phyloP scores from a whole-genome alignment of 2,888 invertebrate species.

The Unio delphinus region DNA sequence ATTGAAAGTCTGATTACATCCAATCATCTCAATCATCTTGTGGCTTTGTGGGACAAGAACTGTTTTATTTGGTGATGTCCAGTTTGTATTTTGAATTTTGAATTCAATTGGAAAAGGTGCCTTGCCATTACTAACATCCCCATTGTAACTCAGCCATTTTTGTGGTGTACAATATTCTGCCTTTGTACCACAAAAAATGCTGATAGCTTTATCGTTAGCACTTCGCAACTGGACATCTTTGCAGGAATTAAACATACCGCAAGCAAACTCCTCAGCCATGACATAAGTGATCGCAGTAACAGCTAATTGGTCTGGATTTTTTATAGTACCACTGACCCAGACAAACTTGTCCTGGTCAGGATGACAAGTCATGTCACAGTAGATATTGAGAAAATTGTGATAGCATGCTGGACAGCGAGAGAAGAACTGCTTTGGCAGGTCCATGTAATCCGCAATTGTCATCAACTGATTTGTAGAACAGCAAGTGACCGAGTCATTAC shows the following conservation, averaged over 20 bases:
- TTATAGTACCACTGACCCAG: conserved; percentile 74
- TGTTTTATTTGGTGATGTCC: conserved; percentile 8
- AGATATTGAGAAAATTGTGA: conserved; percentile 84
- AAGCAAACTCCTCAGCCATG: conserved; percentile 80
- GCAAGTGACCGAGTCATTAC: conserved; percentile 51
- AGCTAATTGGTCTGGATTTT: conserved; percentile 3
- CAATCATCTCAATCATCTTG: conserved; percentile 24
- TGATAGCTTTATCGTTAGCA: conserved; percentile 81
- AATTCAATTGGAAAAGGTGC: conserved; percentile 70
- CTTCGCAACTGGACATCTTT: conserved; percentile 86
- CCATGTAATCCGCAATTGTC: conserved; percentile 71
- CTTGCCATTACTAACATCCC: conserved; percentile 61
- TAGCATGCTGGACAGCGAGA: conserved; percentile 90
- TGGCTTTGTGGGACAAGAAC: conserved; percentile 53
- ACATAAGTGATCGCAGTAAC: conserved; percentile 78
- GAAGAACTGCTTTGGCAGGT: conserved; percentile 80
- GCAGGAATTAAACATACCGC: conserved; percentile 86
- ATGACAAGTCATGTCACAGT: conserved; percentile 89
- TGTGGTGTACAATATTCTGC: conserved; percentile 80
- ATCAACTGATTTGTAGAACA: conserved; percentile 62
- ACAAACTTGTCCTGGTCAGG: conserved; percentile 84
- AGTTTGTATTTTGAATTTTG: conserved; percentile 50
- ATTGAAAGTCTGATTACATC: conserved; percentile 50
- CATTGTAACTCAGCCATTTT: conserved; percentile 73
- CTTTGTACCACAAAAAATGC: conserved; percentile 85